Evolutionary conservation across 2,888 invertebrate species (phyloP).

Genomic region (Leucophora obtusa): DNA sequence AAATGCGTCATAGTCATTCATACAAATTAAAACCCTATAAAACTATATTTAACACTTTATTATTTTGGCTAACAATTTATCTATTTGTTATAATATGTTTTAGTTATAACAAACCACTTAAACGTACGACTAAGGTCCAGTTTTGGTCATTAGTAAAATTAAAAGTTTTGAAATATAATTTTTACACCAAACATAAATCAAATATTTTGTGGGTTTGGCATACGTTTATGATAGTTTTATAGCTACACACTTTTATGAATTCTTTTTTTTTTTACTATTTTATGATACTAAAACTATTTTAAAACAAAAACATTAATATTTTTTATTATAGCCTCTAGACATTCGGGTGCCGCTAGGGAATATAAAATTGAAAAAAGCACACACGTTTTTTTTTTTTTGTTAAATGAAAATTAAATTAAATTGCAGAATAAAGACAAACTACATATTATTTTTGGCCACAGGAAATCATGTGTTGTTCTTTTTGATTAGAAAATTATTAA

Average conservation of each 20-base stretch:
- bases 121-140: not conserved
- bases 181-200: not conserved
- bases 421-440: no score
- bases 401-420: not conserved
- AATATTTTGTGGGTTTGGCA: not conserved
- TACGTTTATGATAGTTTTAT: not conserved
- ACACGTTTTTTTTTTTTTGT: not conserved
- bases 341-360: not conserved
- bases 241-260: not conserved
- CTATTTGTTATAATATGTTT: no score
- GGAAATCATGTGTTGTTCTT: no score
- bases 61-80: no score
- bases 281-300: not conserved
- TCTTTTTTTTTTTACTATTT: not conserved
- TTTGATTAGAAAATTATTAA: no score
- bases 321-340: not conserved
- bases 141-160: no score
- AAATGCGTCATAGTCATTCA: slow-evolving; percentile 5
- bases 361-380: not conserved
- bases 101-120: not conserved
- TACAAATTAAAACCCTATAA: not conserved
- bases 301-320: not conserved
- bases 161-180: not conserved
- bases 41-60: not conserved
- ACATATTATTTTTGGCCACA: no score